Percentiles rank a stretch among this genome's conserved stretches.
Conservation (phyloP, 2,113 vertebrate genomes). For the Xyrauchen texanus region DNA sequence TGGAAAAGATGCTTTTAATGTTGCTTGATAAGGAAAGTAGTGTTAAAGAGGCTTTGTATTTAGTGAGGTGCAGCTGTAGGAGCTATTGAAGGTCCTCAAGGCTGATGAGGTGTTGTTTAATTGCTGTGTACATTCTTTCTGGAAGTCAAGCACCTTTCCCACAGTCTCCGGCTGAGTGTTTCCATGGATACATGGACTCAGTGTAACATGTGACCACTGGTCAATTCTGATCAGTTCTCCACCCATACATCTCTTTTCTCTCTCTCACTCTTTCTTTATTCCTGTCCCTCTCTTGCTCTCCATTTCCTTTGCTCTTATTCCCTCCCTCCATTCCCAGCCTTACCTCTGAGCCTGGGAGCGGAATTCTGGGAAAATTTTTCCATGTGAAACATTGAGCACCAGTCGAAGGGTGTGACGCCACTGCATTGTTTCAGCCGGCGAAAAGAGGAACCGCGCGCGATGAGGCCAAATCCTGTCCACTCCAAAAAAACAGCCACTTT, state of each 20-base stretch:
- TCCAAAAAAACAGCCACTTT: constrained; percentile 84
- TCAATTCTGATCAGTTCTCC: constrained; percentile 55
- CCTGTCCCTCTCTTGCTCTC: constrained; percentile 43
- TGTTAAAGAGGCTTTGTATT: neutral
- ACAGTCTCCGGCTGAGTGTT: constrained; percentile 40
- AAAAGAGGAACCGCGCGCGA: constrained; percentile 82
- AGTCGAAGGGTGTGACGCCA: constrained; percentile 82
- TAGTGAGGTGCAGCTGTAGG: neutral
- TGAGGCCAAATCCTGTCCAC: constrained; percentile 83
- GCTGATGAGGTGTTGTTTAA: constrained; percentile 14
- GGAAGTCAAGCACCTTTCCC: constrained; percentile 31
- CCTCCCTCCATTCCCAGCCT: constrained; percentile 54
- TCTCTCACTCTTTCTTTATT: constrained; percentile 15
- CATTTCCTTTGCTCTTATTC: constrained; percentile 49
- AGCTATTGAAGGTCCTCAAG: neutral
- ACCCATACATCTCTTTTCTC: constrained; percentile 29
- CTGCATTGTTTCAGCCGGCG: constrained; percentile 80
- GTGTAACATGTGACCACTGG: constrained; percentile 58
- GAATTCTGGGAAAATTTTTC: constrained; percentile 83
- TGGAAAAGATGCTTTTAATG: neutral
- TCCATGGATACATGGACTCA: constrained; percentile 57
- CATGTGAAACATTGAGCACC: constrained; percentile 81
- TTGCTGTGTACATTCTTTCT: constrained; percentile 1
- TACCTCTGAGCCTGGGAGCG: constrained; percentile 79
- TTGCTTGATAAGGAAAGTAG: neutral